These are phyloP conservation scores for Ectropis grisescens DNA, from an alignment of 1,140 invertebrate species.

Conservation along the genomic window DNA sequence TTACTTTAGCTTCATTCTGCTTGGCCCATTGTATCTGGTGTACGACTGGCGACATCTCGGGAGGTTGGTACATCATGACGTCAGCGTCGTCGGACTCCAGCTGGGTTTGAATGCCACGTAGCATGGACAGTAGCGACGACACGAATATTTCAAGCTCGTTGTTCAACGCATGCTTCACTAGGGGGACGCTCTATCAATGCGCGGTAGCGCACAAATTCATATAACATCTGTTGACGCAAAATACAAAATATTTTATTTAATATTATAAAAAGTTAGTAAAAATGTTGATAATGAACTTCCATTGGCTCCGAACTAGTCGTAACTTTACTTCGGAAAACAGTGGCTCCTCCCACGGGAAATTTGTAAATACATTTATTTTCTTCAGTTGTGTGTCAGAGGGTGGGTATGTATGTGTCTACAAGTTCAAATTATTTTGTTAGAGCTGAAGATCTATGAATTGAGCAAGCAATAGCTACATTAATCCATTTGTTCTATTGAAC, in stretches of 20 bases:
- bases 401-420: too few species aligned
- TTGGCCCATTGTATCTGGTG: constrained; percentile 73
- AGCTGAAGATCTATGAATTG: too few species aligned
- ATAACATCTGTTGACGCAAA: constrained; percentile 64
- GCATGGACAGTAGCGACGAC: constrained; percentile 79
- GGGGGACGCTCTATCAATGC: constrained; percentile 68
- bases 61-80: constrained; percentile 47
- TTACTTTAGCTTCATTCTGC: constrained; percentile 72
- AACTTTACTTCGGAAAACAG: too few species aligned
- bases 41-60: constrained; percentile 69
- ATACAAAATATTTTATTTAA: not conserved
- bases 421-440: too few species aligned
- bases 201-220: constrained; percentile 71
- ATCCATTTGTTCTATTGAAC: too few species aligned
- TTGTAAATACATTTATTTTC: too few species aligned
- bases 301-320: too few species aligned
- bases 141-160: constrained; percentile 88
- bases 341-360: too few species aligned
- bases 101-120: constrained; percentile 54
- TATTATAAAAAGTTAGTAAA: too few species aligned
- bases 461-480: too few species aligned
- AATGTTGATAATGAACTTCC: too few species aligned
- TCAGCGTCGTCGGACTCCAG: constrained; percentile 56
- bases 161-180: constrained; percentile 74
- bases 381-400: too few species aligned